A percentile compares a stretch with the other conserved stretches of the same genome.
These are phyloP conservation scores for Ceyx margarethae DNA, from an alignment of 2,113 vertebrate genomes.

Conservation along the genomic window DNA sequence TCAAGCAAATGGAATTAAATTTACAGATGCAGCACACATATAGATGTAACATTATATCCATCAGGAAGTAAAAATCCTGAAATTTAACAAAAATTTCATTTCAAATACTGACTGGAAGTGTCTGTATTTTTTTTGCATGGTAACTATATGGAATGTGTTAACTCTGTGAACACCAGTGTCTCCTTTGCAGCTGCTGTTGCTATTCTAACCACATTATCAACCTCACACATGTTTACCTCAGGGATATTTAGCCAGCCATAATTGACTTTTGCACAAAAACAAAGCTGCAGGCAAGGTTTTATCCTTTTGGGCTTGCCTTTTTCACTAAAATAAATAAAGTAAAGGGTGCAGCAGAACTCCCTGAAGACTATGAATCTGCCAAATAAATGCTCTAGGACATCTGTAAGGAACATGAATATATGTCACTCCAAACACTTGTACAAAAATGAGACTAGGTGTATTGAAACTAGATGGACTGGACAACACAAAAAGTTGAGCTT, in stretches of 20 bases:
- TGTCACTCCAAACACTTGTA: background rate
- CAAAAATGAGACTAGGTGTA: background rate
- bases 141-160: constrained; percentile 41
- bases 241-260: constrained; percentile 79
- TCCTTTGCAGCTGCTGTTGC: constrained; percentile 50
- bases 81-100: constrained; percentile 57
- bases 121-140: constrained; percentile 36
- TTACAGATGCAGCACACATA: constrained; percentile 11
- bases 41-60: constrained; percentile 42
- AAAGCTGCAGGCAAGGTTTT: constrained; percentile 76
- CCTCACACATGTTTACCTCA: constrained; percentile 83
- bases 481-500: background rate
- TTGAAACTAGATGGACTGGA: background rate
- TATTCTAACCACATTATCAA: constrained; percentile 80
- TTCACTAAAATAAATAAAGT: constrained; percentile 77
- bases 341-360: background rate
- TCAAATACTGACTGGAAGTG: constrained; percentile 29
- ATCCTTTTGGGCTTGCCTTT: constrained; percentile 74
- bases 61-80: constrained; percentile 21
- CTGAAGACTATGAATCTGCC: background rate
- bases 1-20: constrained; percentile 21
- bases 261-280: constrained; percentile 81
- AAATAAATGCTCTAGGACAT: background rate
- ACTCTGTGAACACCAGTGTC: constrained; percentile 23
- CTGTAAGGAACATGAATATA: background rate